Base-by-base conservation (phyloP, 2,888 invertebrate genomes). In the Mycalesis mineus region DNA sequence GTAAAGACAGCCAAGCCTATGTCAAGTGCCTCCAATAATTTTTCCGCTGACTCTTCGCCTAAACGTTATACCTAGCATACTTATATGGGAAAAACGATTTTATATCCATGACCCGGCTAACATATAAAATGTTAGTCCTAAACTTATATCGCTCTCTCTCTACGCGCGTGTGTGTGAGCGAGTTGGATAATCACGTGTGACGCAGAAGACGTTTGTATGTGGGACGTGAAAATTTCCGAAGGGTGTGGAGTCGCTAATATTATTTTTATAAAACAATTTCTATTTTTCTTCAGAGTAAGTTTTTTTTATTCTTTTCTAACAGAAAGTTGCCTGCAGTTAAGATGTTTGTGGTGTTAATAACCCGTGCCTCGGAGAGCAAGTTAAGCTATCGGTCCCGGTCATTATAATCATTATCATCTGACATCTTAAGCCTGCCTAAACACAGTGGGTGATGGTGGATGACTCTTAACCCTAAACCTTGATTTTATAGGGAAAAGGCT, bases 31-130 rank as follows among this genome's bases (percentile, higher is more conserved):
- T 28, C 15, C 7, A 11, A 11, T 9, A 47, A 33, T 31, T 9
- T 15, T 31, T 14, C 15, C 47, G 33, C 15, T 33, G 9, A 4
- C 31, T 47, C 47, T 47, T 31, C 6, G 15, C 15, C 31, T 6
- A 47, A 65, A 71, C 68, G 69, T 70, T 68, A 72, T 68, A 72
- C 66, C 71, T 67, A 70, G 62, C 76, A 70, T 76, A 74, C 74
- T 69, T 81, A 77, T 77, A 79, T 84, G 72, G 77, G 79, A 77
- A 80, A 84, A 88, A 85, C 84, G 87, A 87, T 87, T 88, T 88
- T 89, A 89, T 88, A 88, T 89, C 89, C 88, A 85, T 91, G 90
- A 90, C 90, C 89, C 88, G 75, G 88, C 85, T 82, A 90, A 90
- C 89, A 79, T 87, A 89, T 90, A 90, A 90, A 89, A 85, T 83